A percentile compares a stretch with the other conserved stretches of the same genome.
These are phyloP conservation scores for Eutolmus rufibarbis DNA, from an alignment of 2,888 invertebrate species.

Conservation along the genomic window DNA sequence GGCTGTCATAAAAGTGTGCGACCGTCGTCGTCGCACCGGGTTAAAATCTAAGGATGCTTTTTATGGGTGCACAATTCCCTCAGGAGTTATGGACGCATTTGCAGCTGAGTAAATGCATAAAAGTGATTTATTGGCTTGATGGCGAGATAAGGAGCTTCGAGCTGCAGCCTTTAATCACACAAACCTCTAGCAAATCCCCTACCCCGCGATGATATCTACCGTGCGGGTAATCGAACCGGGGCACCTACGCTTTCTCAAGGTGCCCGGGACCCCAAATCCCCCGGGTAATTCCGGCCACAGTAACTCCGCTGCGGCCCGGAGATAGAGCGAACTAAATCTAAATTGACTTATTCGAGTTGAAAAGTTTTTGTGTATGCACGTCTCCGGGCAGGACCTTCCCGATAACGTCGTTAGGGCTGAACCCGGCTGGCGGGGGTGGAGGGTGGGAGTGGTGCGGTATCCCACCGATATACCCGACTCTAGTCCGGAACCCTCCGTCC, in stretches of 20 bases:
- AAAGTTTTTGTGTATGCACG: conserved; percentile 12
- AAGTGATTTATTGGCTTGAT: conserved; percentile 3
- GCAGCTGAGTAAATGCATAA: conserved; percentile 7
- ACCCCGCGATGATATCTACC: not conserved
- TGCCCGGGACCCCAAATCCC: not conserved
- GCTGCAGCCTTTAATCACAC: not conserved
- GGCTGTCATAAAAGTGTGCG: not conserved
- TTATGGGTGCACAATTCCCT: not conserved
- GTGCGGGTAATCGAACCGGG: not conserved
- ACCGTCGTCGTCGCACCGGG: not conserved
- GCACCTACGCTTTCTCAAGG: not conserved
- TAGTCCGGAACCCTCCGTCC: not conserved
- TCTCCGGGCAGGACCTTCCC: not conserved
- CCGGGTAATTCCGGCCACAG: not conserved
- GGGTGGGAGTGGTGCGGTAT: not conserved
- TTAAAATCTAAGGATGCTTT: not conserved
- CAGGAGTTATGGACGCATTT: conserved; percentile 11
- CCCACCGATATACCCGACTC: not conserved
- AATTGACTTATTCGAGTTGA: conserved; percentile 28
- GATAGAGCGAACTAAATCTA: conserved; percentile 28
- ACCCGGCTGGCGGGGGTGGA: not conserved
- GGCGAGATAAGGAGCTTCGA: not conserved
- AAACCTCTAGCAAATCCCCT: not conserved
- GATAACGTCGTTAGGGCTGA: not conserved
- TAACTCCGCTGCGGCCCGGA: not conserved